Evolutionary conservation across 2,888 invertebrate genomes (phyloP), one percentile per base, ranked within the genome.

Genomic region (Eubasilissa splendida): DNA sequence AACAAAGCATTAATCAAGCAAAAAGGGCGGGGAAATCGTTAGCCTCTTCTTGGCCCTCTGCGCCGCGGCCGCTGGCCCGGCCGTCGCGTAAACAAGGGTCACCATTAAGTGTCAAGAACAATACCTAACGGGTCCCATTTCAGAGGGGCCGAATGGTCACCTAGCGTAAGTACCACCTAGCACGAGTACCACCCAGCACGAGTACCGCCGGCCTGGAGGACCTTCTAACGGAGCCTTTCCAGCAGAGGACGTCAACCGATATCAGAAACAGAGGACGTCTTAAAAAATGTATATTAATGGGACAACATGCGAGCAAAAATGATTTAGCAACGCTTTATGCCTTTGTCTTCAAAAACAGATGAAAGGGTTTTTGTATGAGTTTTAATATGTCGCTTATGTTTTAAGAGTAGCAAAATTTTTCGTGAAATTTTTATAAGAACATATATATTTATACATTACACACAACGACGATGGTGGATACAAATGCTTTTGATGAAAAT

Each of bases 1-100:
- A 82, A 82, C 82, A 79, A 77, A 82, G 79, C 82, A 83, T 83
- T 83, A 83, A 83, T 83, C 83, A 82, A 82, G 82, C 80, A 80
- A 83, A 83, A 82, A 83, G 79, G 82, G 76, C 42, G 76, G 75
- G 76, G 63, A 77, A 83, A 82, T 83, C 83, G 83, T 82, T 79
- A 82, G 82, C 82, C 80, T 74, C 70, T 70, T 70, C 70, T 70
- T 65, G 60, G 70, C 33, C 78, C 78, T 83, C 59, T 77, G 58
- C 78, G 42, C 42, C 42, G 42, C 42, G 42, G 42, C 42, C 42
- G 42, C 70, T 70, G 60, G 77, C 59, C 71, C 81, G 80, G 74
- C 80, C 77, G 74, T 80, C 31, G 65, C 73, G 31, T 80, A 83
- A 83, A 83, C 83, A 83, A 82, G 83, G 83, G 83, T 83, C 83